A percentile compares a stretch with the other conserved stretches of the same genome.
Evolutionary conservation across 2,113 vertebrate species (phyloP).

Genomic region (Oreocharis arfaki): DNA sequence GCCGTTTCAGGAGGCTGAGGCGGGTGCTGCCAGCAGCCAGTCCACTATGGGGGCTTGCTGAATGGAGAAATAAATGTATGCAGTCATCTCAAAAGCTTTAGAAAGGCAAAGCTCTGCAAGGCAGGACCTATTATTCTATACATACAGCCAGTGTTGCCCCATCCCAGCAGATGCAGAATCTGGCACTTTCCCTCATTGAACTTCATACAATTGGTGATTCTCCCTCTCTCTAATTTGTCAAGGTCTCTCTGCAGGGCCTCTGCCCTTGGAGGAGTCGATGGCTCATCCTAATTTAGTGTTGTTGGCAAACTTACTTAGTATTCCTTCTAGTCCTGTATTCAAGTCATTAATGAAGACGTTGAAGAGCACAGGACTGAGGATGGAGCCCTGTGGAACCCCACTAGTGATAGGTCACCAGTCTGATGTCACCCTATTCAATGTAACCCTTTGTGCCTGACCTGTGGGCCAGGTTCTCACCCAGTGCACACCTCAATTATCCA

Average conservation of each 20-base stretch:
- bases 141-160: not conserved
- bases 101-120: not conserved
- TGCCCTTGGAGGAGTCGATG: rapidly evolving
- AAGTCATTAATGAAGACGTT: not conserved
- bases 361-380: not conserved
- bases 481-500: not conserved
- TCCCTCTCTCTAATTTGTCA: rapidly evolving
- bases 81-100: not conserved
- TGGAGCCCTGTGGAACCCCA: not conserved
- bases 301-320: not conserved
- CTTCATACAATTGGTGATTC: not conserved
- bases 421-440: not conserved
- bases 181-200: not conserved
- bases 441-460: not conserved
- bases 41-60: not conserved
- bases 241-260: not conserved
- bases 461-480: not conserved
- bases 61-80: not conserved
- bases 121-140: not conserved
- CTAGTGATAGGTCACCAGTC: not conserved
- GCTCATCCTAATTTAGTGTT: not conserved
- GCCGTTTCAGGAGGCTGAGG: not conserved
- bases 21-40: not conserved
- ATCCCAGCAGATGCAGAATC: not conserved
- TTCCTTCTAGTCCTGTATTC: not conserved